phyloP scores from a whole-genome alignment of 2,797 vertebrate species.

The Nothura maculosa region DNA sequence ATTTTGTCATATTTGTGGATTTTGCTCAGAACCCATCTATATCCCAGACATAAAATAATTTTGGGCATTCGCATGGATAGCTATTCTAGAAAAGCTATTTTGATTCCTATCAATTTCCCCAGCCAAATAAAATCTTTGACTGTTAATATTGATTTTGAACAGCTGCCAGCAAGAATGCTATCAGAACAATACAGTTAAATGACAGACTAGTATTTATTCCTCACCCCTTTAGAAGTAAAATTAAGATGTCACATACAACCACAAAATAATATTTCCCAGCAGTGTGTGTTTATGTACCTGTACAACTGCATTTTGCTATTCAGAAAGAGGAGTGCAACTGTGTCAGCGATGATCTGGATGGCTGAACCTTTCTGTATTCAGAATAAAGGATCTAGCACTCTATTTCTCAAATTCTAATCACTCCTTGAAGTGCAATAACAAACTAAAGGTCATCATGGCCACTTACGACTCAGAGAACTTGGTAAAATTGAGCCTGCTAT shows the following conservation, averaged over 20 bases:
- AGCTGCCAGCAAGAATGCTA: not conserved
- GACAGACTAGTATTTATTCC: not conserved
- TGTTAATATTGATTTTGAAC: constrained; percentile 38
- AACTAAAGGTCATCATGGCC: not conserved
- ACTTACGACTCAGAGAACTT: not conserved
- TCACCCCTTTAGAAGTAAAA: not conserved
- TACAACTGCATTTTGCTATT: not conserved
- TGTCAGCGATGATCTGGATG: not conserved
- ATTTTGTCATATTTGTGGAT: not conserved
- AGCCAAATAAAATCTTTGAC: constrained; percentile 20
- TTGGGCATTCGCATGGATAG: not conserved
- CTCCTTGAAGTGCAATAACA: not conserved
- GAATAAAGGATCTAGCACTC: not conserved
- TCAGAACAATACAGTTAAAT: not conserved
- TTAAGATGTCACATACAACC: not conserved
- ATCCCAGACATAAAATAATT: not conserved
- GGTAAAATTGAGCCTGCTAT: not conserved
- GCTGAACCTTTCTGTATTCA: not conserved
- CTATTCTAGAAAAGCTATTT: not conserved
- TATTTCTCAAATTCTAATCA: not conserved
- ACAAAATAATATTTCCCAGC: not conserved
- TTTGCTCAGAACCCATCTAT: not conserved
- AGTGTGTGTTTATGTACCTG: not conserved
- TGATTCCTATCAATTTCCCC: not conserved
- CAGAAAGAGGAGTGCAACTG: not conserved